These are phyloP conservation scores for Cryptops parisi DNA, from an alignment of 2,888 invertebrate species.

Conservation along the genomic window DNA sequence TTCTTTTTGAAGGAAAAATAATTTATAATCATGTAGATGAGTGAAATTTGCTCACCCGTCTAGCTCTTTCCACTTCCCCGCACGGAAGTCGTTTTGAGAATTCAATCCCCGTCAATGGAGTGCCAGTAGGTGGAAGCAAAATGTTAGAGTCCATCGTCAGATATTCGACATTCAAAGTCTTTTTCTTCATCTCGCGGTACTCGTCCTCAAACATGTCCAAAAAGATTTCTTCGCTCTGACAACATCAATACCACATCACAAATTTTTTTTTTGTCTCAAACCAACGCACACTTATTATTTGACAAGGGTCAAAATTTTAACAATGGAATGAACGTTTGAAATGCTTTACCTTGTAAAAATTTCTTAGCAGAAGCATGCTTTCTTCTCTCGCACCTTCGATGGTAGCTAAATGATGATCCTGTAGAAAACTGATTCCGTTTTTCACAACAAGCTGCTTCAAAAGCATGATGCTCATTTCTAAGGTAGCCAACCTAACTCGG, in stretches of 20 bases:
- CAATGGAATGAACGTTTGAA: not conserved
- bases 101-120: constrained; percentile 88
- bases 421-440: constrained; percentile 42
- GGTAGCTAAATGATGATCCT: constrained; percentile 50
- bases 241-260: no score
- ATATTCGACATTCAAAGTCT: constrained; percentile 79
- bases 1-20: not conserved
- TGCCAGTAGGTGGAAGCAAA: constrained; percentile 83
- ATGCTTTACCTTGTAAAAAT: constrained; percentile 65
- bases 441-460: constrained; percentile 48
- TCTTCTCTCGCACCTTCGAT: constrained; percentile 60
- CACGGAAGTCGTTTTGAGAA: constrained; percentile 89
- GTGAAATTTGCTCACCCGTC: constrained; percentile 43
- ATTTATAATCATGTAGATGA: not conserved
- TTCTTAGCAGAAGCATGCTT: constrained; percentile 67
- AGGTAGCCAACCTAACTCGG: constrained; percentile 76
- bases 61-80: constrained; percentile 81
- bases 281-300: not conserved
- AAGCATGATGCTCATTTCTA: constrained; percentile 73
- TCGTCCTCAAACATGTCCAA: constrained; percentile 98
- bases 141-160: constrained; percentile 93
- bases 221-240: constrained; percentile 85
- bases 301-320: not conserved
- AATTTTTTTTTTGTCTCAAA: no score
- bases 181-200: constrained; percentile 80